phyloP scores from a whole-genome alignment of 1,140 invertebrate genomes.

The Lethrus apterus region DNA sequence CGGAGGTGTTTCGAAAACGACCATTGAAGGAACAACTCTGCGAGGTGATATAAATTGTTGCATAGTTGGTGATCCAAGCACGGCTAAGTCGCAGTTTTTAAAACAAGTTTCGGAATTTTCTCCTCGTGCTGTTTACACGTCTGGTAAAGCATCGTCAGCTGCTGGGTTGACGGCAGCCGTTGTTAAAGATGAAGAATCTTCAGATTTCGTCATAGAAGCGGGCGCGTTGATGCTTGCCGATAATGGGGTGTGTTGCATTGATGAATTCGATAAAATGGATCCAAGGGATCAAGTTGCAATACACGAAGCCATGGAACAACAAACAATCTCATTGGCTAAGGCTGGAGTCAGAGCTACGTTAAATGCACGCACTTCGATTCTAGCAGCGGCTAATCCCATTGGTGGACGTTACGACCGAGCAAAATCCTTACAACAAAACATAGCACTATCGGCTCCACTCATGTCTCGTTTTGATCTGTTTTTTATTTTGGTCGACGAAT shows the following conservation, averaged over 20 bases:
- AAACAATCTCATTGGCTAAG: slow-evolving; percentile 98
- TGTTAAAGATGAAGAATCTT: slow-evolving; percentile 93
- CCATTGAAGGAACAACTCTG: slow-evolving; percentile 77
- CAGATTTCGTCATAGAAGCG: slow-evolving; percentile 99
- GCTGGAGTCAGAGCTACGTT: slow-evolving; percentile 95
- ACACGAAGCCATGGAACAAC: slow-evolving; percentile 99
- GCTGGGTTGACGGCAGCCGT: slow-evolving; percentile 98
- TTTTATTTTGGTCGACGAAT: slow-evolving; percentile 95
- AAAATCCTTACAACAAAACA: slow-evolving; percentile 93
- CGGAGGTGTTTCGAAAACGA: slow-evolving; percentile 95
- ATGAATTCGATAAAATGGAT: slow-evolving; percentile 99
- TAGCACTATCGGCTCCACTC: slow-evolving; percentile 89
- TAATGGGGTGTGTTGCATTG: slow-evolving; percentile 98
- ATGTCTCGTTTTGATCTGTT: slow-evolving; percentile 99
- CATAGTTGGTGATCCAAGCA: slow-evolving; percentile 97
- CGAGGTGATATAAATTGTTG: slow-evolving; percentile 97
- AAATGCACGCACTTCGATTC: slow-evolving; percentile 95
- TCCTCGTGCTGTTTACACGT: slow-evolving; percentile 95
- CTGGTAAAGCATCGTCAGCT: slow-evolving; percentile 95
- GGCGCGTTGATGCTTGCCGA: slow-evolving; percentile 98
- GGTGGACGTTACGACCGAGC: slow-evolving; percentile 93
- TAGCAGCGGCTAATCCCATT: slow-evolving; percentile 97
- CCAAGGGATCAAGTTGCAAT: slow-evolving; percentile 95
- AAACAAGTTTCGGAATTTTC: slow-evolving; percentile 94
- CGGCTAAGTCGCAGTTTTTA: slow-evolving; percentile 95